Conservation (phyloP, 2,113 vertebrate genomes). For the Isichthys henryi region DNA sequence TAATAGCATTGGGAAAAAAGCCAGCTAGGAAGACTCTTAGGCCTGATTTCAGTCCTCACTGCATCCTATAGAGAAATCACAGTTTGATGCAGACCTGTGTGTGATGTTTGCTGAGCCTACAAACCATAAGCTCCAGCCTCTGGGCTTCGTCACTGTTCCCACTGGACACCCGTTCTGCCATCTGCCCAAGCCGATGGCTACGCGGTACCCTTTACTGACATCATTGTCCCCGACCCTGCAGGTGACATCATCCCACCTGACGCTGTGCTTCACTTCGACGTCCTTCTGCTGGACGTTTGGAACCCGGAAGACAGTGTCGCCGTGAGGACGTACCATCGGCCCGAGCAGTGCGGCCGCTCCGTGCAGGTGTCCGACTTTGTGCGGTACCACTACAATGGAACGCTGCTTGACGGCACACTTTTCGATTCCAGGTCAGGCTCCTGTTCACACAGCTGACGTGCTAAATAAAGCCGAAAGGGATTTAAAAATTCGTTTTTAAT, state of each 20-base stretch:
- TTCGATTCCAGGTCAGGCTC: conserved; percentile 86
- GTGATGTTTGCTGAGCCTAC: not conserved
- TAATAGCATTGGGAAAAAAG: not conserved
- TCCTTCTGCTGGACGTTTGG: conserved; percentile 90
- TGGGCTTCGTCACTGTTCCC: not conserved
- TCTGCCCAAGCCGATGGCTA: not conserved
- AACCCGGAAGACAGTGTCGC: conserved; percentile 80
- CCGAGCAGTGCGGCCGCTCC: conserved; percentile 70
- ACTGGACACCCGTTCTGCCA: not conserved
- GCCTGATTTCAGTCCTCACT: not conserved
- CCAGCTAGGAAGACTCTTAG: not conserved
- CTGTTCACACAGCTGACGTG: not conserved
- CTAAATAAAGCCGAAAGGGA: not conserved
- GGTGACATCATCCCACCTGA: conserved; percentile 83
- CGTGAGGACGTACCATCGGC: conserved; percentile 74
- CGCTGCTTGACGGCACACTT: conserved; percentile 84
- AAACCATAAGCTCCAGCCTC: not conserved
- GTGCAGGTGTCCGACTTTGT: conserved; percentile 91
- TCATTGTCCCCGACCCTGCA: conserved; percentile 34
- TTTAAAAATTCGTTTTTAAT: not conserved
- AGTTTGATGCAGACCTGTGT: not conserved
- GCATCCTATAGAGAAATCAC: not conserved
- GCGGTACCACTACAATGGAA: conserved; percentile 95
- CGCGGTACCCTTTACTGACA: not conserved
- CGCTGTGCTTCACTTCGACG: conserved; percentile 86